Conservation (phyloP, 2,888 invertebrate genomes). For the Thyatira batis region DNA sequence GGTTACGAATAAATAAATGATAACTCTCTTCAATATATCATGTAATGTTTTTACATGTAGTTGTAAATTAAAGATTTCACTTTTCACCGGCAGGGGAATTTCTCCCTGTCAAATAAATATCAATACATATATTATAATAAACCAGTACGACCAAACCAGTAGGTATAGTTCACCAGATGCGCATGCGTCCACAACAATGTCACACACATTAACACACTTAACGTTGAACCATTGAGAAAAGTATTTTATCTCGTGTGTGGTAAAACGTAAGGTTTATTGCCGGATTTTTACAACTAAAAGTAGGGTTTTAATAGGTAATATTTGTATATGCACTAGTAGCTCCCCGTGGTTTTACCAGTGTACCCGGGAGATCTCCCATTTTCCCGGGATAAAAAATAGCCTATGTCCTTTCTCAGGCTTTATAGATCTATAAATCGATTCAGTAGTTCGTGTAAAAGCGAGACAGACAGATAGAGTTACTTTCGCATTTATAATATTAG, state of each 20-base stretch:
- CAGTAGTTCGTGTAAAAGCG: background rate
- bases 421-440: too few species aligned
- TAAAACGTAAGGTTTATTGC: background rate
- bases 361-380: too few species aligned
- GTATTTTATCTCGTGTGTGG: background rate
- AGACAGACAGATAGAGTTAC: too few species aligned
- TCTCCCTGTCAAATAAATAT: background rate
- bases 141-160: background rate
- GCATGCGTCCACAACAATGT: conserved; percentile 22
- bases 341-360: too few species aligned
- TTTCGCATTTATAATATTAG: too few species aligned
- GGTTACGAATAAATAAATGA: too few species aligned
- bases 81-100: background rate
- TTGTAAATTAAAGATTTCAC: background rate
- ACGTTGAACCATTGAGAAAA: background rate
- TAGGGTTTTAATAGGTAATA: background rate
- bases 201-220: conserved; percentile 35
- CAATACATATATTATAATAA: background rate
- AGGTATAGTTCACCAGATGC: conserved; percentile 9
- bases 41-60: too few species aligned
- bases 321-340: too few species aligned
- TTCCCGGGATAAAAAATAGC: too few species aligned
- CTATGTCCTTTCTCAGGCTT: too few species aligned
- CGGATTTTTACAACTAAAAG: background rate
- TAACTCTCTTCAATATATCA: too few species aligned